Percentiles rank a stretch among this genome's conserved stretches.
Conservation (phyloP, 2,113 vertebrate genomes). For the Gopherus evgoodei region DNA sequence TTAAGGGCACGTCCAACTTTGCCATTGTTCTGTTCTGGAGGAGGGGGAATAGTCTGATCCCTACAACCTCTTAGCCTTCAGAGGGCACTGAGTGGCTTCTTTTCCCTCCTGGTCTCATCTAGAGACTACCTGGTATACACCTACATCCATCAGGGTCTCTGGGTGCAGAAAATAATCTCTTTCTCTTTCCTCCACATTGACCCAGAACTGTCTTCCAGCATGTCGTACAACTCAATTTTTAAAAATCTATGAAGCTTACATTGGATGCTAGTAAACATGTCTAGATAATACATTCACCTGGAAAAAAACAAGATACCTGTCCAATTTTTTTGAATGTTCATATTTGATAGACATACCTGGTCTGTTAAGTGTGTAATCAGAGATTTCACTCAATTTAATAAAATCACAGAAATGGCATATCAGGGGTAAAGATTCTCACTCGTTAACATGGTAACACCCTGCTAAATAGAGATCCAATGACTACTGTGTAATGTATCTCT, state of each 20-base stretch:
- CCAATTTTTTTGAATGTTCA: no score
- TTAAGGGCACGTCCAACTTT: neutral
- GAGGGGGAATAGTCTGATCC: neutral
- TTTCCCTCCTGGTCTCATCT: neutral
- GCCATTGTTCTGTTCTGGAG: neutral
- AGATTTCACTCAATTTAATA: no score
- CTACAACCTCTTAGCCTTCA: neutral
- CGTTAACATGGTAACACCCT: no score
- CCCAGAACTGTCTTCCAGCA: neutral
- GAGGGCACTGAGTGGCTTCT: neutral
- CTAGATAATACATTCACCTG: neutral
- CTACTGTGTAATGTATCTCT: no score
- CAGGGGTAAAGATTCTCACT: no score
- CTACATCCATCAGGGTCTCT: fast-evolving
- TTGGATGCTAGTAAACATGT: neutral
- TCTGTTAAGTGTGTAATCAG: no score
- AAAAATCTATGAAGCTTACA: neutral
- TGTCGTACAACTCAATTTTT: neutral
- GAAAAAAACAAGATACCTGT: neutral
- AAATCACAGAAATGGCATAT: no score
- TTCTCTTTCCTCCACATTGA: neutral
- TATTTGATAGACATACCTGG: no score
- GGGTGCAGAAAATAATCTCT: neutral
- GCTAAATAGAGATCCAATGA: no score
- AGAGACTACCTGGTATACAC: neutral